A percentile compares a stretch with the other conserved stretches of the same genome.
phyloP scores from a whole-genome alignment of 1,140 invertebrate genomes.

The Choristoneura fumiferana region DNA sequence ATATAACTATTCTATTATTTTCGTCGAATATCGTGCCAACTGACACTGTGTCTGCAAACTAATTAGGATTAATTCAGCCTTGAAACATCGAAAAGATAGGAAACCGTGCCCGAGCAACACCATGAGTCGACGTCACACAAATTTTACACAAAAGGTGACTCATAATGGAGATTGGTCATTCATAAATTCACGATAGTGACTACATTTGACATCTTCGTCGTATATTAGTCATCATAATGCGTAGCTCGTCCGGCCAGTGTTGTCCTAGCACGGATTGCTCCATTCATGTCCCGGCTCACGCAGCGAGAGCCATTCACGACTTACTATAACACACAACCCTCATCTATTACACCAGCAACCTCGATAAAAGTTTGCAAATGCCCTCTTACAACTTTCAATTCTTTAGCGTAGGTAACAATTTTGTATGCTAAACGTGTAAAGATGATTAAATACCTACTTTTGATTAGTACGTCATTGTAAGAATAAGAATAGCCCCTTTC shows the following conservation, averaged over 20 bases:
- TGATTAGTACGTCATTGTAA: too few relatives aligned
- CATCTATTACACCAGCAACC: constrained; percentile 5
- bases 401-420: not conserved
- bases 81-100: constrained; percentile 44
- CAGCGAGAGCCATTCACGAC: constrained; percentile 6
- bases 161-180: constrained; percentile 64
- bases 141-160: constrained; percentile 56
- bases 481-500: too few relatives aligned
- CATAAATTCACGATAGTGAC: constrained; percentile 42
- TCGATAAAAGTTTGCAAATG: constrained; percentile 3
- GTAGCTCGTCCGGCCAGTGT: constrained; percentile 14
- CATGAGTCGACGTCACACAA: constrained; percentile 52
- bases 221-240: constrained; percentile 6
- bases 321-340: constrained; percentile 8
- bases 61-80: constrained; percentile 38
- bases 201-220: constrained; percentile 6
- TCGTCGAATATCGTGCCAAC: constrained; percentile 22
- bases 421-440: too few relatives aligned
- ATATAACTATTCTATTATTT: constrained; percentile 24
- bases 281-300: constrained; percentile 12
- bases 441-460: too few relatives aligned
- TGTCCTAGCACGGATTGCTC: constrained; percentile 9
- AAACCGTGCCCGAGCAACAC: constrained; percentile 40
- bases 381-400: constrained; percentile 7
- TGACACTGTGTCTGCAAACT: constrained; percentile 26